phyloP scores from a whole-genome alignment of 2,797 vertebrate genomes.

The Tenualosa ilisha region DNA sequence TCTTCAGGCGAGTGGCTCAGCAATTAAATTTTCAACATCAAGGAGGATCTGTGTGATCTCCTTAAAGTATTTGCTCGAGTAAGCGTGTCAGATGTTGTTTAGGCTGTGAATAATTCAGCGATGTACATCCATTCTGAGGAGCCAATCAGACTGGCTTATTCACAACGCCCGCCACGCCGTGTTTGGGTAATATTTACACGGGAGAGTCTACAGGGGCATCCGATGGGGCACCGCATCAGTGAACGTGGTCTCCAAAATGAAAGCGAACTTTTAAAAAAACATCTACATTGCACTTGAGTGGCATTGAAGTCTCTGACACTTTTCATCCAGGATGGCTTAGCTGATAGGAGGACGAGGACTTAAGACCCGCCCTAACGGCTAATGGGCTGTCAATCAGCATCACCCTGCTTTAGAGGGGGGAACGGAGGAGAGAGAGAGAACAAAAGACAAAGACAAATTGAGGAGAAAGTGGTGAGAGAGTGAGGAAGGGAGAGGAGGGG shows the following conservation, averaged over 20 bases:
- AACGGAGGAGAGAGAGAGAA: neutral
- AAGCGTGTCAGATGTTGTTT: slow-evolving; percentile 18
- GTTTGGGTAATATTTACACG: neutral
- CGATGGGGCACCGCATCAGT: neutral
- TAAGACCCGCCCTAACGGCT: neutral
- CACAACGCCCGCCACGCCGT: neutral
- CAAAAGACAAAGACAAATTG: neutral
- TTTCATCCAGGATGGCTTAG: neutral
- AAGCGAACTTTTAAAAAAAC: slow-evolving; percentile 21
- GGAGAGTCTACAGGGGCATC: neutral
- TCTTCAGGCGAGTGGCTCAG: neutral
- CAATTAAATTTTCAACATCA: neutral
- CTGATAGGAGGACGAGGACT: neutral
- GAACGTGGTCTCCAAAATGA: slow-evolving; percentile 46
- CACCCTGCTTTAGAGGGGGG: neutral
- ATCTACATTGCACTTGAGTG: neutral
- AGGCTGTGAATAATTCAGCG: neutral
- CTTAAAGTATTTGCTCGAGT: neutral
- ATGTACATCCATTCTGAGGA: neutral
- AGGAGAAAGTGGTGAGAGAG: neutral
- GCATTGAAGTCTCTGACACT: neutral
- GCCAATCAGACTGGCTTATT: neutral
- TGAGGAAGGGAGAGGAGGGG: neutral
- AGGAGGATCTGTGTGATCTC: neutral
- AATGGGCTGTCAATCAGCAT: slow-evolving; percentile 21